These are phyloP conservation scores for Eledona agricola DNA, from an alignment of 2,888 invertebrate species.

Conservation along the genomic window DNA sequence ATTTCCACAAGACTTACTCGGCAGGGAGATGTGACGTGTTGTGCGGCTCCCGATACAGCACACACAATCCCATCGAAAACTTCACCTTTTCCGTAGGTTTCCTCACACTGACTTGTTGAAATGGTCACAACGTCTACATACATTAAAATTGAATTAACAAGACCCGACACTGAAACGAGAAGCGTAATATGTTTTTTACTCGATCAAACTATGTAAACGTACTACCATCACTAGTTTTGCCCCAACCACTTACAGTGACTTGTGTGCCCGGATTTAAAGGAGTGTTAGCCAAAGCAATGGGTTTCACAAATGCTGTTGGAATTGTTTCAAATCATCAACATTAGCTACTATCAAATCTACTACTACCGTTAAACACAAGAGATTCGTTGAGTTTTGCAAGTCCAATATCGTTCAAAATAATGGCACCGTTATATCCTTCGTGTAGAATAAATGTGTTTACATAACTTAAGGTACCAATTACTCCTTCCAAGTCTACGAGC, in stretches of 20 bases:
- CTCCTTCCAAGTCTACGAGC: not conserved
- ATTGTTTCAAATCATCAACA: not conserved
- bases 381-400: not conserved
- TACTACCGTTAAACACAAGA: not conserved
- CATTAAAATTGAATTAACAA: too few relatives aligned
- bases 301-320: too few relatives aligned
- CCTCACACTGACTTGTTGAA: not conserved
- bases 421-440: conserved; percentile 1
- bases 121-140: too few relatives aligned
- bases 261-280: too few relatives aligned
- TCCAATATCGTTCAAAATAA: conserved; percentile 4
- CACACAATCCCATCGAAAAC: conserved; percentile 3
- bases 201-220: too few relatives aligned
- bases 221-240: too few relatives aligned
- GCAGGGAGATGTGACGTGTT: not conserved
- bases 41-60: not conserved
- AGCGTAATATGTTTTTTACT: too few relatives aligned
- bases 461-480: conserved; percentile 1
- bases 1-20: not conserved
- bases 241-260: too few relatives aligned
- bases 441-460: conserved; percentile 1
- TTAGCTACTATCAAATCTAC: not conserved
- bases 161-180: too few relatives aligned
- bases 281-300: too few relatives aligned
- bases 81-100: conserved; percentile 5